These are phyloP conservation scores for Prolemur simus DNA, from an alignment of 2,113 vertebrate species.

Conservation along the genomic window DNA sequence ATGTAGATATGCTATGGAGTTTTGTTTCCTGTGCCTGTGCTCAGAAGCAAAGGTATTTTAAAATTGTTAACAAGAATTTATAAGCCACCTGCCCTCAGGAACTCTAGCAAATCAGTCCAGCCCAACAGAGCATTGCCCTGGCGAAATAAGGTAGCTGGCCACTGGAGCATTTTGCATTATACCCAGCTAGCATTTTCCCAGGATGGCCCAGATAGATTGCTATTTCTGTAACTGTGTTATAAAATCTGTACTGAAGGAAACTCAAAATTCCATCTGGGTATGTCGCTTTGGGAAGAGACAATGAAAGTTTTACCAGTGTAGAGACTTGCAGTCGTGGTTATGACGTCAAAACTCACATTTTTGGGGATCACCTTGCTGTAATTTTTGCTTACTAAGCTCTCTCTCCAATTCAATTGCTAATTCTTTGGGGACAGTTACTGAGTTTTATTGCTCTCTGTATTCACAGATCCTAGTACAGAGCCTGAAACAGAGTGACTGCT, in stretches of 20 bases:
- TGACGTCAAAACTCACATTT: neutral
- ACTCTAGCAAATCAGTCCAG: neutral
- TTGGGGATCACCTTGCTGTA: neutral
- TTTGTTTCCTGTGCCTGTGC: neutral
- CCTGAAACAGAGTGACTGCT: neutral
- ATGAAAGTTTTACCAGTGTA: neutral
- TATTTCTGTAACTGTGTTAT: neutral
- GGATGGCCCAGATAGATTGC: neutral
- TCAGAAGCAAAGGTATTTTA: constrained; percentile 48
- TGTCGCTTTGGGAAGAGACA: neutral
- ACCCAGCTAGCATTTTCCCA: neutral
- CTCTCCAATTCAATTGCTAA: neutral
- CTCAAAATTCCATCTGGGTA: neutral
- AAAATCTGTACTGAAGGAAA: neutral
- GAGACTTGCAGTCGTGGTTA: neutral
- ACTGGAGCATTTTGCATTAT: neutral
- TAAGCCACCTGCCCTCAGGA: neutral
- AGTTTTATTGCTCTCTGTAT: neutral
- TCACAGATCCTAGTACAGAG: neutral
- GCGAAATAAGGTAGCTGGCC: constrained; percentile 33
- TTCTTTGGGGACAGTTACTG: neutral
- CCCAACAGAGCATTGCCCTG: neutral
- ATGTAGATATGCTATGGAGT: neutral
- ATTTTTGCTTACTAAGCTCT: neutral
- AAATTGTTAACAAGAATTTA: constrained; percentile 60